Percentiles rank a stretch among this genome's conserved stretches.
phyloP scores from a whole-genome alignment of 2,797 vertebrate genomes.

The Cheirogaleus major region DNA sequence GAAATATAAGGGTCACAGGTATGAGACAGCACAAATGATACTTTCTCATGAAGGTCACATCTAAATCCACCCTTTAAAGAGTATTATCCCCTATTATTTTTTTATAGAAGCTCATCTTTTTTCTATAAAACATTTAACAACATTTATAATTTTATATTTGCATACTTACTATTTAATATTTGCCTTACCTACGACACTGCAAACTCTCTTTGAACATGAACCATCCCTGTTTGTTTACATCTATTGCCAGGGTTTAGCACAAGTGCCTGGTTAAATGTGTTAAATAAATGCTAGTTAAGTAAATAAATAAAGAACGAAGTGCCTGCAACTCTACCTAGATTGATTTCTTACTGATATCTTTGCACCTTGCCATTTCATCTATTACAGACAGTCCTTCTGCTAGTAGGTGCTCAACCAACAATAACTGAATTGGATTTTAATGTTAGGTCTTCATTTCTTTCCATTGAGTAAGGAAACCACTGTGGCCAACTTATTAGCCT shows the following conservation, averaged over 20 bases:
- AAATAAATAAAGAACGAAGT: background rate
- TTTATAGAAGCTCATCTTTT: background rate
- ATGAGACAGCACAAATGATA: background rate
- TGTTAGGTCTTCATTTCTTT: background rate
- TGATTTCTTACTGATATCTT: background rate
- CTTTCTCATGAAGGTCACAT: background rate
- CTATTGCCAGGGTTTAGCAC: background rate
- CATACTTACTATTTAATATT: background rate
- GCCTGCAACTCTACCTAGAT: background rate
- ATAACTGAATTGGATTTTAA: background rate
- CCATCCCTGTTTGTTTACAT: background rate
- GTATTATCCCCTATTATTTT: background rate
- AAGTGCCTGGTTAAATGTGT: background rate
- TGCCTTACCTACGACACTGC: background rate
- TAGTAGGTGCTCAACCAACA: background rate
- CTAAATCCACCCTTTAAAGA: background rate
- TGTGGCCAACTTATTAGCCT: background rate
- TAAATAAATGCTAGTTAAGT: background rate
- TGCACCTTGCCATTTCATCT: background rate
- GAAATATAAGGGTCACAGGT: background rate
- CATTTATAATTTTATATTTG: background rate
- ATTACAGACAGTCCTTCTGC: background rate
- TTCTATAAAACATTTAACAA: background rate
- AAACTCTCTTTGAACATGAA: background rate
- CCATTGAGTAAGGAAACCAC: background rate